These are phyloP conservation scores for Sympetrum striolatum DNA, from an alignment of 2,888 invertebrate species.

Conservation along the genomic window DNA sequence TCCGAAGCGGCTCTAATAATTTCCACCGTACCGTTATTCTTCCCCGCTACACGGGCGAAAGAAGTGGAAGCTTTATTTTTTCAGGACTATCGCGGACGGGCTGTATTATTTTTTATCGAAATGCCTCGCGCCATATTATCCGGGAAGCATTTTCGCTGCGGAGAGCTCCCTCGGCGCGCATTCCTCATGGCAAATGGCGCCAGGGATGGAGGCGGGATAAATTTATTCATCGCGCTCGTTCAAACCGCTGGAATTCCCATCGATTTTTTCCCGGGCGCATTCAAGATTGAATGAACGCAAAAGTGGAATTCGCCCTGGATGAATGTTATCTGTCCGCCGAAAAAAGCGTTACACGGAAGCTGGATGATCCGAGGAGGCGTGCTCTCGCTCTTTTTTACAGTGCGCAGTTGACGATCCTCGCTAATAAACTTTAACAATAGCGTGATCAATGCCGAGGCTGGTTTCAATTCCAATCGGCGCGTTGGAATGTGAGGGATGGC, in stretches of 20 bases:
- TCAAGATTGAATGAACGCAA: background rate
- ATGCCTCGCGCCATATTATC: background rate
- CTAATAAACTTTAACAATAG: no score
- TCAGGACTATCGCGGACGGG: background rate
- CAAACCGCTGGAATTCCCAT: background rate
- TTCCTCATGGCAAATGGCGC: background rate
- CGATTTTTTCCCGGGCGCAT: background rate
- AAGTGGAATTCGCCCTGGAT: background rate
- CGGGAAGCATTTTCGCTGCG: background rate
- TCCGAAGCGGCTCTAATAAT: no score
- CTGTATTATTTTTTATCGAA: background rate
- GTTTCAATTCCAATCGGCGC: no score
- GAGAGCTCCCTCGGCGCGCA: background rate
- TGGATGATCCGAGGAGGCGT: no score
- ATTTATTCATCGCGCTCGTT: background rate
- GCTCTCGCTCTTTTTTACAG: no score
- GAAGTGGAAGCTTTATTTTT: background rate
- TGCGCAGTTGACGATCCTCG: no score
- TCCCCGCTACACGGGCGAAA: no score
- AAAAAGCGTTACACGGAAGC: background rate
- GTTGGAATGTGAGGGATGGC: no score
- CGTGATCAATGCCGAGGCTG: no score
- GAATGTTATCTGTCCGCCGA: background rate
- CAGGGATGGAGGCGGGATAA: background rate
- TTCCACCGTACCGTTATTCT: no score